These are phyloP conservation scores for Pecten maximus DNA, from an alignment of 2,888 invertebrate species.

Conservation along the genomic window DNA sequence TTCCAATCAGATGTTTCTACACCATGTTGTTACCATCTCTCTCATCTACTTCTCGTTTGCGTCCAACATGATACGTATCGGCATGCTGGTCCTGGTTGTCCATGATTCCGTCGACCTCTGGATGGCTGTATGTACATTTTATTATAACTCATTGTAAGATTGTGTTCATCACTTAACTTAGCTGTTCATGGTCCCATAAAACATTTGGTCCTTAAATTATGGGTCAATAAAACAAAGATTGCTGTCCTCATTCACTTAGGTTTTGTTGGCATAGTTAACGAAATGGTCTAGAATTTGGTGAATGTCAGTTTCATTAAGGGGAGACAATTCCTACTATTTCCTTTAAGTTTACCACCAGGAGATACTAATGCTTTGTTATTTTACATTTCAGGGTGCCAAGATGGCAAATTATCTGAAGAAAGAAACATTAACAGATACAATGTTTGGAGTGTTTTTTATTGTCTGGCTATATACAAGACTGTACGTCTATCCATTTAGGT, in stretches of 20 bases:
- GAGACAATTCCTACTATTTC: too few relatives aligned
- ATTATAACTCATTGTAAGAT: too few relatives aligned
- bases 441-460: neutral
- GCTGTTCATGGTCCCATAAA: too few relatives aligned
- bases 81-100: constrained; percentile 89
- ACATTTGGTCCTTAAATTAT: too few relatives aligned
- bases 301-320: too few relatives aligned
- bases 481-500: neutral
- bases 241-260: too few relatives aligned
- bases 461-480: neutral
- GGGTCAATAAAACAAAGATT: too few relatives aligned
- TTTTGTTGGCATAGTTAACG: too few relatives aligned
- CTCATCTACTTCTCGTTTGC: constrained; percentile 97
- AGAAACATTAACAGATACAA: neutral
- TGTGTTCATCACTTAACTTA: too few relatives aligned
- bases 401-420: constrained; percentile 8
- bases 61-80: constrained; percentile 94
- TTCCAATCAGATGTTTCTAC: constrained; percentile 99
- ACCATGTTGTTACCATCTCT: constrained; percentile 96
- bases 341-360: too few relatives aligned
- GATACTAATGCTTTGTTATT: neutral
- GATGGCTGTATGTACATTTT: constrained; percentile 80
- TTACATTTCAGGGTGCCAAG: constrained; percentile 7
- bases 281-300: too few relatives aligned
- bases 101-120: constrained; percentile 84